phyloP scores from a whole-genome alignment of 1,140 invertebrate species.

The Drosophila sturtevanti region DNA sequence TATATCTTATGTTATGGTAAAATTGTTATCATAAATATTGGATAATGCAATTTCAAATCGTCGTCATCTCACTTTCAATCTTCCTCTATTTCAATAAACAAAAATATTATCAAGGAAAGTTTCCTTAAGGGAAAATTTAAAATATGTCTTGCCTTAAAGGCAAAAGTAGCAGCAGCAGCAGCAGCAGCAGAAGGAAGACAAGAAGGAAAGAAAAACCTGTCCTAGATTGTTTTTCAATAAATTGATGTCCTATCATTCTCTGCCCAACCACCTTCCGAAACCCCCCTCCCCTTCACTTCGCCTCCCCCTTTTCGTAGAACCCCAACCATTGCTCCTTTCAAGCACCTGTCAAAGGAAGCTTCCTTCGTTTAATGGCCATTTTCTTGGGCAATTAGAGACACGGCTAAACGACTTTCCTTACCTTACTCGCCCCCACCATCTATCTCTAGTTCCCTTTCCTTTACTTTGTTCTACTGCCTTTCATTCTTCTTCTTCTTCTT shows the following conservation, averaged over 20 bases:
- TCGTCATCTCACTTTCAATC: neutral
- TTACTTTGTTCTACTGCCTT: neutral
- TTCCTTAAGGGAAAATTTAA: conserved; percentile 9
- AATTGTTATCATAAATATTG: neutral
- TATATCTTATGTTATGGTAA: neutral
- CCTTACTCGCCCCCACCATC: neutral
- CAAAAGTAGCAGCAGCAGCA: neutral
- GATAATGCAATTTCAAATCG: neutral
- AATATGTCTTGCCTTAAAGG: conserved; percentile 1
- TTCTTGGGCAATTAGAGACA: conserved; percentile 66
- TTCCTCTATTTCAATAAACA: conserved; percentile 1
- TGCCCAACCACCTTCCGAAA: too few relatives aligned
- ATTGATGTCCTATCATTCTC: conserved; percentile 32
- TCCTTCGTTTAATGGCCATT: conserved; percentile 36
- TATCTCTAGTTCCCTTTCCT: neutral
- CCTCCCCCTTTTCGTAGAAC: neutral
- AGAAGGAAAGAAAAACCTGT: conserved; percentile 1
- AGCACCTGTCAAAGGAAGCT: conserved; percentile 30
- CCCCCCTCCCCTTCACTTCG: conserved; percentile 12
- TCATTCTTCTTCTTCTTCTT: neutral
- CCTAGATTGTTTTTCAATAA: conserved; percentile 71
- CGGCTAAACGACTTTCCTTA: conserved; percentile 40
- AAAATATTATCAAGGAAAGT: neutral
- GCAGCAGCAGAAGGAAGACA: neutral
- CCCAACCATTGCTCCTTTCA: conserved; percentile 14